Percentiles rank a stretch among this genome's conserved stretches.
phyloP scores from a whole-genome alignment of 2,888 invertebrate genomes.

The Scotopteryx bipunctaria region DNA sequence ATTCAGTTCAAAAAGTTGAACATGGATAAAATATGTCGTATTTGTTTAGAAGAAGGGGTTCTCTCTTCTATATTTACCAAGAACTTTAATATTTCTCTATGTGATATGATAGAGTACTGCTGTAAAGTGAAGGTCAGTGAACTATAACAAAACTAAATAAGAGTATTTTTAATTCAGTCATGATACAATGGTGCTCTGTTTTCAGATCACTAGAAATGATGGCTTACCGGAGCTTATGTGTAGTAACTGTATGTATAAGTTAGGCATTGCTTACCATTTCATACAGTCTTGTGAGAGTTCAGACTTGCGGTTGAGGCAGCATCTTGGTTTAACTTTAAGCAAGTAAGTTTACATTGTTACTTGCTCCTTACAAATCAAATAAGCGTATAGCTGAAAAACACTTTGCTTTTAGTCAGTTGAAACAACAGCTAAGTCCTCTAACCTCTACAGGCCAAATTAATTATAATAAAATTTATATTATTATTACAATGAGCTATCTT shows the following conservation, averaged over 20 bases:
- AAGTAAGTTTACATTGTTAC: slow-evolving; percentile 62
- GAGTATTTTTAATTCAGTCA: too few relatives aligned
- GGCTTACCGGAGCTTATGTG: slow-evolving; percentile 85
- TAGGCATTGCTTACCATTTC: slow-evolving; percentile 85
- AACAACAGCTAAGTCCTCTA: too few relatives aligned
- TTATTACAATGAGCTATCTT: too few relatives aligned
- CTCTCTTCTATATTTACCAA: slow-evolving; percentile 84
- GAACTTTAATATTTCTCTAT: slow-evolving; percentile 83
- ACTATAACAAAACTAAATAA: background rate
- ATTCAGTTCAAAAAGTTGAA: slow-evolving; percentile 8
- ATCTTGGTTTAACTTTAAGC: slow-evolving; percentile 74
- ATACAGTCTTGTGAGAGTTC: slow-evolving; percentile 85
- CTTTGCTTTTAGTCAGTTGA: too few relatives aligned
- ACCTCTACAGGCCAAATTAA: too few relatives aligned
- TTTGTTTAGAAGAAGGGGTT: slow-evolving; percentile 84
- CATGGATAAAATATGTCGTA: slow-evolving; percentile 83
- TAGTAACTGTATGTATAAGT: slow-evolving; percentile 84
- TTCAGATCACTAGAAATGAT: slow-evolving; percentile 79
- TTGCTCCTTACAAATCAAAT: too few relatives aligned
- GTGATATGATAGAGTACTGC: slow-evolving; percentile 85
- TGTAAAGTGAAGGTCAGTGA: slow-evolving; percentile 79
- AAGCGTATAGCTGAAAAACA: too few relatives aligned
- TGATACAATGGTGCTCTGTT: slow-evolving; percentile 35
- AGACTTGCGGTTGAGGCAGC: slow-evolving; percentile 82
- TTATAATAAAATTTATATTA: too few relatives aligned